Conservation (phyloP, 2,797 vertebrate species). For the Hipposideros larvatus region DNA sequence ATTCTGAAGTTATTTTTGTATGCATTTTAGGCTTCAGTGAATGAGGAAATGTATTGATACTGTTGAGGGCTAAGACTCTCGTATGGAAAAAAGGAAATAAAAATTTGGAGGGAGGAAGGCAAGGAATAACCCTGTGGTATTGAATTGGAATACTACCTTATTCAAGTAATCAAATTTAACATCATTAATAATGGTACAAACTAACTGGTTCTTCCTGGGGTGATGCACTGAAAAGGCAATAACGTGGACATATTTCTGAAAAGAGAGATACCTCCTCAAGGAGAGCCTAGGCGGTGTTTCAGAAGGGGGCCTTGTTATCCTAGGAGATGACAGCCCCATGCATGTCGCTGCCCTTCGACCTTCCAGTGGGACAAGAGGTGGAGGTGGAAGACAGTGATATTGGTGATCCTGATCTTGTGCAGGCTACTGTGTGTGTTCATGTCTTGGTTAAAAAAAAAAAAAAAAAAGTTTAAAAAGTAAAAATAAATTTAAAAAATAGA, state of each 20-base stretch:
- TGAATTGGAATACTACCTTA: not conserved
- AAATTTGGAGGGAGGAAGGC: not conserved
- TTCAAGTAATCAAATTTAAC: not conserved
- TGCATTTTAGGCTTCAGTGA: not conserved
- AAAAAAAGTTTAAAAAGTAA: not conserved
- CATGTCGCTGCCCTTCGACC: too few species aligned
- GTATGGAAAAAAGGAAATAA: not conserved
- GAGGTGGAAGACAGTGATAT: not conserved
- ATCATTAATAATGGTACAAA: not conserved
- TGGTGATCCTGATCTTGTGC: not conserved
- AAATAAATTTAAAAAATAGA: not conserved
- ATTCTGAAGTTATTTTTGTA: constrained; percentile 3
- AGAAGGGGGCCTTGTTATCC: not conserved
- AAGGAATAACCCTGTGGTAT: not conserved
- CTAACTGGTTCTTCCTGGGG: not conserved
- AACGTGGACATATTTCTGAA: not conserved
- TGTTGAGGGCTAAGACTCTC: not conserved
- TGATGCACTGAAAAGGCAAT: not conserved
- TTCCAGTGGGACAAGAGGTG: not conserved
- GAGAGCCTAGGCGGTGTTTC: not conserved
- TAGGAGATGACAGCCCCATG: not conserved
- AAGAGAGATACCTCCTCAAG: not conserved
- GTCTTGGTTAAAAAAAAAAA: not conserved
- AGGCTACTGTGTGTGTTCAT: not conserved
- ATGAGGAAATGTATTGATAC: not conserved